Conservation (phyloP, 1,140 invertebrate genomes). For the Camponotus floridanus region DNA sequence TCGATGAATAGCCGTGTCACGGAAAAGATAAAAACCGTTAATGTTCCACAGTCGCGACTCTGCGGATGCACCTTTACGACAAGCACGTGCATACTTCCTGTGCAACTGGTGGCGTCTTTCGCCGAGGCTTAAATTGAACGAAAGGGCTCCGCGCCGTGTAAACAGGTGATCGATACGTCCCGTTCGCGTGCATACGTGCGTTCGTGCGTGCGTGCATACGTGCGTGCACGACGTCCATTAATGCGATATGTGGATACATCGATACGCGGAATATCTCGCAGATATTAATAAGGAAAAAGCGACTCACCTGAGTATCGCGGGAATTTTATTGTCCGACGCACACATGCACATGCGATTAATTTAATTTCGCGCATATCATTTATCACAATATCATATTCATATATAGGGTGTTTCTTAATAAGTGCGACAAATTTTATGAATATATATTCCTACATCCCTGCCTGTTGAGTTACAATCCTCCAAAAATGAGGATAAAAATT, state of each 20-base stretch:
- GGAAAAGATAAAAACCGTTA: constrained; percentile 24
- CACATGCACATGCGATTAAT: background rate
- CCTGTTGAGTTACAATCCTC: too few relatives aligned
- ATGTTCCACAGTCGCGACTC: constrained; percentile 5
- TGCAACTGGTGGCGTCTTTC: constrained; percentile 59
- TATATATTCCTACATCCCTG: too few relatives aligned
- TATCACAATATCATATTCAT: constrained; percentile 1
- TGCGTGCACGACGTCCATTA: constrained; percentile 42
- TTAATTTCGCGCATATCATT: background rate
- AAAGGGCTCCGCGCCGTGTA: constrained; percentile 16
- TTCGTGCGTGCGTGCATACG: constrained; percentile 20
- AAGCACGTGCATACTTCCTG: constrained; percentile 33
- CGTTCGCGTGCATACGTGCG: background rate
- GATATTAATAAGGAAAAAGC: background rate
- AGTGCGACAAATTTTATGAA: too few relatives aligned
- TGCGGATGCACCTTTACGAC: constrained; percentile 24
- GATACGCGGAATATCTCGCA: constrained; percentile 33
- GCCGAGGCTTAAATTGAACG: constrained; percentile 18
- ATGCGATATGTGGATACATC: constrained; percentile 38
- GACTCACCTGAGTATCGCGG: background rate
- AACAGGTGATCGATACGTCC: constrained; percentile 53
- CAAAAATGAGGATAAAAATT: too few relatives aligned
- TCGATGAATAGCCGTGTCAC: background rate
- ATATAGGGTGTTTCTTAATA: too few relatives aligned
- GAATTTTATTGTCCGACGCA: background rate